Conservation (phyloP, 1,140 invertebrate species). For the Bombus balteatus region DNA sequence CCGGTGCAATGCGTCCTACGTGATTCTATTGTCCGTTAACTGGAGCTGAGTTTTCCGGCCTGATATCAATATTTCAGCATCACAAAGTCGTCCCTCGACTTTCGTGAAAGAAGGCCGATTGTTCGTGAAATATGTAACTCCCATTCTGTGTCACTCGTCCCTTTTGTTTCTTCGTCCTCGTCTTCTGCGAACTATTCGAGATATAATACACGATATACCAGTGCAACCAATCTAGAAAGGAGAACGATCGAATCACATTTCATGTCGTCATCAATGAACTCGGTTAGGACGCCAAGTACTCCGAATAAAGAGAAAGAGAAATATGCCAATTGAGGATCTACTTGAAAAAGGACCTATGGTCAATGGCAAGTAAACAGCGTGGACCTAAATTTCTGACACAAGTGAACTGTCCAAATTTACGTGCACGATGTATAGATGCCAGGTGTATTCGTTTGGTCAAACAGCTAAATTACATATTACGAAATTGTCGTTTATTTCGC, state of each 20-base stretch:
- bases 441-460: no score
- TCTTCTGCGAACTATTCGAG: background rate
- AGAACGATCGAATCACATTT: background rate
- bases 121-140: slow-evolving; percentile 42
- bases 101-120: slow-evolving; percentile 28
- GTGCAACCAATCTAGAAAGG: background rate
- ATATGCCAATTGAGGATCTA: no score
- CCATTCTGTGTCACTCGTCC: background rate
- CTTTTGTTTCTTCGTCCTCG: background rate
- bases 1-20: background rate
- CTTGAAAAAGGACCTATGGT: no score
- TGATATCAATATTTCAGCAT: slow-evolving; percentile 48
- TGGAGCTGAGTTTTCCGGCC: slow-evolving; percentile 26
- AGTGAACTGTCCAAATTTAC: no score
- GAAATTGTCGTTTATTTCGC: no score
- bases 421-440: no score
- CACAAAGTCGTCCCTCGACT: slow-evolving; percentile 20
- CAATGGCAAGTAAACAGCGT: no score
- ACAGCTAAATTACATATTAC: no score
- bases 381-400: no score
- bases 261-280: background rate
- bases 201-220: slow-evolving; percentile 41
- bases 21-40: slow-evolving; percentile 48
- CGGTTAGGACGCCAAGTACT: background rate
- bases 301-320: background rate